Conservation (phyloP, 2,797 vertebrate genomes). For the Epinephelus coioides region DNA sequence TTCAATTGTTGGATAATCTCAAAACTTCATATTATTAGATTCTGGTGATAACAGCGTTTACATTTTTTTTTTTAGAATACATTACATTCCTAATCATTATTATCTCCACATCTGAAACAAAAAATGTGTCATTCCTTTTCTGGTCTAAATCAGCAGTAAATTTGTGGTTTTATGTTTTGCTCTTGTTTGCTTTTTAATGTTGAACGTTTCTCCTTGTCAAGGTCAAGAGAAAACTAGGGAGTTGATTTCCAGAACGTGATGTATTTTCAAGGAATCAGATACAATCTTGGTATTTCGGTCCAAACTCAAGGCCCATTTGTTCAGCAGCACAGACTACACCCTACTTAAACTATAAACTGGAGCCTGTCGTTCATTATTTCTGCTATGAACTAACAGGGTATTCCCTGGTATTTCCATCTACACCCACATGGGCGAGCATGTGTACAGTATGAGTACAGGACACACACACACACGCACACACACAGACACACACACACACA, state of each 20-base stretch:
- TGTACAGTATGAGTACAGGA: not conserved
- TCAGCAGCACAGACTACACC: slow-evolving; percentile 40
- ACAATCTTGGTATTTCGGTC: slow-evolving; percentile 56
- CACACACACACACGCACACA: not conserved
- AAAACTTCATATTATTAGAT: not conserved
- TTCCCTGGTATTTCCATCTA: slow-evolving; percentile 46
- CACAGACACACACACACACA: not conserved
- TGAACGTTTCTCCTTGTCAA: slow-evolving; percentile 11
- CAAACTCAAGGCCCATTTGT: slow-evolving; percentile 53
- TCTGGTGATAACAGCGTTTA: not conserved
- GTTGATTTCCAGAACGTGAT: slow-evolving; percentile 23
- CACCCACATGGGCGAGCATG: not conserved
- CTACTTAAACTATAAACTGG: slow-evolving; percentile 44
- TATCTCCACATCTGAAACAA: not conserved
- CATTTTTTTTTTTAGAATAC: not conserved
- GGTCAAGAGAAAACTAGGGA: slow-evolving; percentile 19
- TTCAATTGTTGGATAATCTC: no score
- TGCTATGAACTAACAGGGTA: slow-evolving; percentile 8
- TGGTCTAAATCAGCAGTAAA: not conserved
- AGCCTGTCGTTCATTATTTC: slow-evolving; percentile 46
- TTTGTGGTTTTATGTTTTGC: not conserved
- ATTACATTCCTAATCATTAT: not conserved
- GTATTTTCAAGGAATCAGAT: slow-evolving; percentile 56
- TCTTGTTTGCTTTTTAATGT: not conserved
- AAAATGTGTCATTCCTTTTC: not conserved